Evolutionary conservation across 1,140 invertebrate genomes (phyloP).

Genomic region (Agraylea sexmaculata): DNA sequence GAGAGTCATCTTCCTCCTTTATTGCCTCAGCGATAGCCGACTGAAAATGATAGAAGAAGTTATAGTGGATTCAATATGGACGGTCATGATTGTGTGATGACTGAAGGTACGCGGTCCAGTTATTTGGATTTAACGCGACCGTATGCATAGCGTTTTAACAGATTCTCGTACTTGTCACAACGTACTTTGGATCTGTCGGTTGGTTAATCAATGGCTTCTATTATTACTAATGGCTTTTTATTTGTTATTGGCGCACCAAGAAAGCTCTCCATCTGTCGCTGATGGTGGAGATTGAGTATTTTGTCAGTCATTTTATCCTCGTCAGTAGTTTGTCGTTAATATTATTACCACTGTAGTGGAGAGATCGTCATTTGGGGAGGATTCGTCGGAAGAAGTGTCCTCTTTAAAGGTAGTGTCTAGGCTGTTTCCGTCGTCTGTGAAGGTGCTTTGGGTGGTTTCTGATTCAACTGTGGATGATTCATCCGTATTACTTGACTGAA

Average conservation of each 20-base stretch:
- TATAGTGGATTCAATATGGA: background rate
- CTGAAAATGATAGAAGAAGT: constrained; percentile 8
- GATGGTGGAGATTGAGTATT: too few relatives aligned
- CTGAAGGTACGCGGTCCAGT: constrained; percentile 23
- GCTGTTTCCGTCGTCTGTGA: constrained; percentile 2
- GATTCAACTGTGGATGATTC: background rate
- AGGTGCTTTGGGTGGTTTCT: background rate
- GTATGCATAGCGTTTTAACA: constrained; percentile 8
- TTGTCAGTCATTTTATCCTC: background rate
- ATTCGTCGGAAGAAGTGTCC: background rate
- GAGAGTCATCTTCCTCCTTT: constrained; percentile 35
- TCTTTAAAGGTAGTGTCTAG: constrained; percentile 5
- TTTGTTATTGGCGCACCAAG: background rate
- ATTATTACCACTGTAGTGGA: constrained; percentile 8
- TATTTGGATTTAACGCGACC: constrained; percentile 35
- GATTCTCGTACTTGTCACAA: constrained; percentile 30
- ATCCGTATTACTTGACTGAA: constrained; percentile 18
- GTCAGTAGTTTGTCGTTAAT: constrained; percentile 5
- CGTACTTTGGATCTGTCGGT: constrained; percentile 19
- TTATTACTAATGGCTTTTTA: background rate
- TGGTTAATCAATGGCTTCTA: constrained; percentile 6
- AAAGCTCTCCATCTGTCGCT: background rate
- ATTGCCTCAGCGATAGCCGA: constrained; percentile 32
- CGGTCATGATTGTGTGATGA: constrained; percentile 5
- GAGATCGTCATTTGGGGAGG: constrained; percentile 1